Percentiles rank a stretch among this genome's conserved stretches.
These are phyloP conservation scores for Bilobella aurantiaca DNA, from an alignment of 1,140 invertebrate genomes.

Conservation along the genomic window DNA sequence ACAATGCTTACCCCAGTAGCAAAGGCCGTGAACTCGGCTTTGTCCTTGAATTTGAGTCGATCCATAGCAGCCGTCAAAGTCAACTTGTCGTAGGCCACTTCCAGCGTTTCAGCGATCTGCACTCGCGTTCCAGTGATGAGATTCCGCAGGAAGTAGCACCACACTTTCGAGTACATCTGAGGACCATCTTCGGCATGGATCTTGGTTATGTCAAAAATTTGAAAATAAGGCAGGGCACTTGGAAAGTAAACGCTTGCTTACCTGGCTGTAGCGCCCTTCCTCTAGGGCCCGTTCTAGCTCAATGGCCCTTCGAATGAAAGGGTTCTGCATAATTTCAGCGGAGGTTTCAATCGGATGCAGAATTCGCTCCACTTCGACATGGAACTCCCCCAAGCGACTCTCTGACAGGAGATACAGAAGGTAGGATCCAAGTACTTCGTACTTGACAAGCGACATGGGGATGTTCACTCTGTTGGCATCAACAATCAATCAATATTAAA, in stretches of 20 bases:
- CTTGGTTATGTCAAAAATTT: no score
- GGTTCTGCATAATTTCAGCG: slow-evolving; percentile 1
- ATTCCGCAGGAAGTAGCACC: slow-evolving; percentile 11
- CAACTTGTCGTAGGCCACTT: slow-evolving; percentile 2
- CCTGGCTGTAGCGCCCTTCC: slow-evolving; percentile 98
- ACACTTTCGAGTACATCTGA: background rate
- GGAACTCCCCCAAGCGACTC: slow-evolving; percentile 13
- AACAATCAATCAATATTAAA: background rate
- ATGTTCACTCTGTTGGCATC: background rate
- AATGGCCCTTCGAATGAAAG: slow-evolving; percentile 13
- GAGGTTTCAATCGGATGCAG: background rate
- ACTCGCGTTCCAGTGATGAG: background rate
- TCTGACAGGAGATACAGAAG: slow-evolving; percentile 14
- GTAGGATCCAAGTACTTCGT: slow-evolving; percentile 17
- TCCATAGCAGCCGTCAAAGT: background rate
- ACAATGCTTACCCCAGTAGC: slow-evolving; percentile 4
- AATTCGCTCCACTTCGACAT: slow-evolving; percentile 18
- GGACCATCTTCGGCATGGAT: background rate
- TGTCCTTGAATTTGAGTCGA: slow-evolving; percentile 4
- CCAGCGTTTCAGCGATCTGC: slow-evolving; percentile 10
- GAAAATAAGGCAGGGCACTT: no score
- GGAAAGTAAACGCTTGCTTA: slow-evolving; percentile 36
- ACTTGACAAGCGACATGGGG: slow-evolving; percentile 4
- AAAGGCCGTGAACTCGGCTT: background rate
- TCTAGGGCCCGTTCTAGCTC: slow-evolving; percentile 89